phyloP scores from a whole-genome alignment of 1,140 invertebrate species.

The Pachypeltis micranthus region DNA sequence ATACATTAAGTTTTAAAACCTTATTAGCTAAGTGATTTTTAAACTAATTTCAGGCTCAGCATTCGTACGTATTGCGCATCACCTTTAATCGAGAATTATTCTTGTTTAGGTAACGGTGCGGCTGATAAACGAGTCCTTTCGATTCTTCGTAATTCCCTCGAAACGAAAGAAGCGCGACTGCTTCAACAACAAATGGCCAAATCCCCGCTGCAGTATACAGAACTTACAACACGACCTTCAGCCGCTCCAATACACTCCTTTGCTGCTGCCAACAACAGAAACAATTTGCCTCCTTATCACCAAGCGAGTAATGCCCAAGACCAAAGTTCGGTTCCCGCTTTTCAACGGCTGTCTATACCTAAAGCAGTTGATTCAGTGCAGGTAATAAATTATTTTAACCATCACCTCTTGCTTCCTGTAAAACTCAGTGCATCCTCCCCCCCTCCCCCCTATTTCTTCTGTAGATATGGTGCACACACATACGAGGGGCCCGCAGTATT shows the following conservation, averaged over 20 bases:
- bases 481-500: too few relatives aligned
- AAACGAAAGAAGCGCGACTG: constrained; percentile 49
- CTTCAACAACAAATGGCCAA: constrained; percentile 29
- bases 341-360: constrained; percentile 46
- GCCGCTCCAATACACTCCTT: too few relatives aligned
- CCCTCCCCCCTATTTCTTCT: too few relatives aligned
- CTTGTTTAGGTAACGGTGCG: constrained; percentile 22
- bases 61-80: too few relatives aligned
- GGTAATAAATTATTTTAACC: constrained; percentile 24
- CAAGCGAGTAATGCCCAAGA: constrained; percentile 28
- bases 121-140: constrained; percentile 54
- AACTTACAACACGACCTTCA: not conserved
- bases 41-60: too few relatives aligned
- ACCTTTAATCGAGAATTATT: too few relatives aligned
- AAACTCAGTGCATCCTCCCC: too few relatives aligned
- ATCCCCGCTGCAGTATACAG: not conserved
- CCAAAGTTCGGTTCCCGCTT: constrained; percentile 29
- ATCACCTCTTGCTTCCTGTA: not conserved
- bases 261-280: constrained; percentile 27
- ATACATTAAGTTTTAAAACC: too few relatives aligned
- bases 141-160: constrained; percentile 52
- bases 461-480: too few relatives aligned
- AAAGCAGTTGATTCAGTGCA: constrained; percentile 50
- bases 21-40: too few relatives aligned
- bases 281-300: constrained; percentile 42